Evolutionary conservation across 2,797 vertebrate species (phyloP).

Genomic region (Staurois parvus): DNA sequence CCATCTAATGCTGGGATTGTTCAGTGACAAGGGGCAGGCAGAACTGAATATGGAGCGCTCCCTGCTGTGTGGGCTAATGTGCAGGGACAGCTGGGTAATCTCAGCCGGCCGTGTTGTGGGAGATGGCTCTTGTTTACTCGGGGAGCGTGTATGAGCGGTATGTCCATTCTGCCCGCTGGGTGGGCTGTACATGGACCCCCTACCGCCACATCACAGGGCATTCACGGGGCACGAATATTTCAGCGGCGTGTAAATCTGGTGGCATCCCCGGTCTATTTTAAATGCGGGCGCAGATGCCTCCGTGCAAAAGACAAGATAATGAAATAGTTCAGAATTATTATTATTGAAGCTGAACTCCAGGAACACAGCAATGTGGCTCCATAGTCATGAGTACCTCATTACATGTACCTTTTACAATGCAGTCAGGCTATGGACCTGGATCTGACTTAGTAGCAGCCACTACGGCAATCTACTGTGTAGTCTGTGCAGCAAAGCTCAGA

Average conservation of each 20-base stretch:
- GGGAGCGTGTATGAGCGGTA: not conserved
- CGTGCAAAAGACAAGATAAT: no score
- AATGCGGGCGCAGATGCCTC: no score
- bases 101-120: not conserved
- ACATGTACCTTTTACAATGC: no score
- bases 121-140: slow-evolving; percentile 16
- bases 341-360: no score
- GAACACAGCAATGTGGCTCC: no score
- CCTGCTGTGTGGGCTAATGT: not conserved
- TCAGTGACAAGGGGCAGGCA: not conserved
- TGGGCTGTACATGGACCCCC: not conserved
- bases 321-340: no score
- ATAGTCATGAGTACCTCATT: no score
- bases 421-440: no score
- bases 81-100: slow-evolving; percentile 27
- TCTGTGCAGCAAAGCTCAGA: no score
- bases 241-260: not conserved
- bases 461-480: no score
- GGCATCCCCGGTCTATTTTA: not conserved
- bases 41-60: not conserved
- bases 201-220: not conserved
- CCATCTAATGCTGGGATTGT: not conserved
- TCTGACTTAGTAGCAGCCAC: no score
- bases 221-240: not conserved
- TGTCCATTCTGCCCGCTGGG: not conserved